These are phyloP conservation scores for Tachina grossa DNA, from an alignment of 2,888 invertebrate genomes.

Conservation along the genomic window DNA sequence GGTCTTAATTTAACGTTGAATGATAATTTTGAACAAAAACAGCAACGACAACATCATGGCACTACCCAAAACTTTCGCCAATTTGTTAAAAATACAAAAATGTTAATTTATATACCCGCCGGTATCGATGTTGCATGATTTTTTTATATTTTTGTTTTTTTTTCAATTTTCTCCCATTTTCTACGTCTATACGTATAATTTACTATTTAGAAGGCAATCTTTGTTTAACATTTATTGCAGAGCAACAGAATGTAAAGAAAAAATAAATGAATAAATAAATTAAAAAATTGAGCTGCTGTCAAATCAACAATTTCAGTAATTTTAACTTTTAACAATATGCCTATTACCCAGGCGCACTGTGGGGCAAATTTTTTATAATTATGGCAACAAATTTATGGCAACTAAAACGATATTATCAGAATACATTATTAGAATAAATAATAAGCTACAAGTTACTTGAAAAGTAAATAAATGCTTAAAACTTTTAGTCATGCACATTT, in stretches of 20 bases:
- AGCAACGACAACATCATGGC: constrained; percentile 18
- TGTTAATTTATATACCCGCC: constrained; percentile 64
- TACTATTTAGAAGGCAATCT: constrained; percentile 64
- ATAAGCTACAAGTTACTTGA: too few relatives aligned
- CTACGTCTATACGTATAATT: constrained; percentile 42
- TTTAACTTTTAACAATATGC: constrained; percentile 62
- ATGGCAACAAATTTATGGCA: too few relatives aligned
- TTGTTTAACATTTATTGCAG: constrained; percentile 38
- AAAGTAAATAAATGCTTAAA: too few relatives aligned
- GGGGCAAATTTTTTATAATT: too few relatives aligned
- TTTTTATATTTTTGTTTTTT: not conserved
- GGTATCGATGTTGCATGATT: constrained; percentile 27
- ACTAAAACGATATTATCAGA: too few relatives aligned
- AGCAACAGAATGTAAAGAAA: constrained; percentile 10
- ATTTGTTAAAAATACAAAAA: constrained; percentile 63
- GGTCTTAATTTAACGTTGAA: constrained; percentile 51
- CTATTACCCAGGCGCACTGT: constrained; percentile 9
- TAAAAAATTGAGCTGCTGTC: constrained; percentile 74
- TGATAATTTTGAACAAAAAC: constrained; percentile 37
- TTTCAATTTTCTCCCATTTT: not conserved
- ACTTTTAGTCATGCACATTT: too few relatives aligned
- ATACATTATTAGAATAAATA: too few relatives aligned
- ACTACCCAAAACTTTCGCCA: constrained; percentile 68
- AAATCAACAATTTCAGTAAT: constrained; percentile 71
- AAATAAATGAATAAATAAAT: constrained; percentile 64